Conservation (phyloP, 2,113 vertebrate species). For the Bos taurus region DNA sequence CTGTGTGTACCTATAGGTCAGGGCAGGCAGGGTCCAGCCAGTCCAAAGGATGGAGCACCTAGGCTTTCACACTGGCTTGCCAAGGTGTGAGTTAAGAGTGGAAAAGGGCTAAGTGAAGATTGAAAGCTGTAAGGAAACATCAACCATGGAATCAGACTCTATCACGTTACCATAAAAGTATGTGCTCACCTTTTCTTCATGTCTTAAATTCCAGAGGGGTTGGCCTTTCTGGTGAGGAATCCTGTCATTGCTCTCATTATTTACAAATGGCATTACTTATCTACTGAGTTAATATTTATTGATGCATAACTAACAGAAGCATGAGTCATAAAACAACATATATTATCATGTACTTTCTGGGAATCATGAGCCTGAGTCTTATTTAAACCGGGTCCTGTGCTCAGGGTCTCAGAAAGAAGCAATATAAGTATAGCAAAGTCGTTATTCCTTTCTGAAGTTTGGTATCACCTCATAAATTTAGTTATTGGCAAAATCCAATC, state of each 20-base stretch:
- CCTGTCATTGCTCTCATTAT: not conserved
- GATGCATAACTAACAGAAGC: not conserved
- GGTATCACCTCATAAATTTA: not conserved
- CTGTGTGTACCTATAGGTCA: not conserved
- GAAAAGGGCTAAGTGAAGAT: not conserved
- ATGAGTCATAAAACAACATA: not conserved
- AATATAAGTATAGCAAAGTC: rapidly evolving
- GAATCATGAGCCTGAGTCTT: not conserved
- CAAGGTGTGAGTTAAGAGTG: not conserved
- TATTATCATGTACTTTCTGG: not conserved
- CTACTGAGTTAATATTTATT: not conserved
- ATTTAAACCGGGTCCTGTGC: not conserved
- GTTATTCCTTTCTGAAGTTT: not conserved
- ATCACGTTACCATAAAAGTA: not conserved
- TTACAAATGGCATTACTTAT: not conserved
- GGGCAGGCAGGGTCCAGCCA: not conserved
- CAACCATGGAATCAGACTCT: not conserved
- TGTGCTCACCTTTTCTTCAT: not conserved
- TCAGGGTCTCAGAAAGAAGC: not conserved
- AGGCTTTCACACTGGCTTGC: not conserved
- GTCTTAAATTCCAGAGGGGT: not conserved
- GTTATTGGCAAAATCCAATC: not conserved
- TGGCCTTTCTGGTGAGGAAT: not conserved
- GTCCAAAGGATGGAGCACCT: not conserved
- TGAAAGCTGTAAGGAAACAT: not conserved